phyloP scores from a whole-genome alignment of 2,888 invertebrate species.

The Cenopis cana region DNA sequence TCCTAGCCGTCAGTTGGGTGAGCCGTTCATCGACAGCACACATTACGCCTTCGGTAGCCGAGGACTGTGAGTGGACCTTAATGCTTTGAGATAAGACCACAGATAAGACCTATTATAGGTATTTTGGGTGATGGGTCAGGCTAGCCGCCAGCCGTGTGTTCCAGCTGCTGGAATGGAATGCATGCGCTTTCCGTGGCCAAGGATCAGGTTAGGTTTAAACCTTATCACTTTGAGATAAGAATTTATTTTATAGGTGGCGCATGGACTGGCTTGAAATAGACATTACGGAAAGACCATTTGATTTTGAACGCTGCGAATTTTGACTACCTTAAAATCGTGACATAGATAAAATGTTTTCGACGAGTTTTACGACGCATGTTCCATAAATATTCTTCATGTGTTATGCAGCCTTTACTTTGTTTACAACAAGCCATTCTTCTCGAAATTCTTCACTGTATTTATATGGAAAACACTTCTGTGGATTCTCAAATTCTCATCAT shows the following conservation, averaged over 20 bases:
- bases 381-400: not conserved
- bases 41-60: slow-evolving; percentile 68
- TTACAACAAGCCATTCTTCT: not conserved
- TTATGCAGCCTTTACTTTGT: not conserved
- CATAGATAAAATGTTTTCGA: too few relatives aligned
- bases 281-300: not conserved
- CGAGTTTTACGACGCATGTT: too few relatives aligned
- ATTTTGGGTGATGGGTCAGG: too few relatives aligned
- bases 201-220: slow-evolving; percentile 69
- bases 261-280: not conserved
- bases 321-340: too few relatives aligned
- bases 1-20: slow-evolving; percentile 89
- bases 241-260: too few relatives aligned
- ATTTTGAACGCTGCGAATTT: not conserved
- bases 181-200: slow-evolving; percentile 71
- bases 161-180: too few relatives aligned
- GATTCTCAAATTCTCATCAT: too few relatives aligned
- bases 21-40: slow-evolving; percentile 83
- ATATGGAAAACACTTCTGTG: too few relatives aligned
- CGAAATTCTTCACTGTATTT: too few relatives aligned
- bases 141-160: too few relatives aligned
- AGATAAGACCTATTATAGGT: too few relatives aligned
- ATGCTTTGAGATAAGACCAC: not conserved
- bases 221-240: not conserved
- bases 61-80: slow-evolving; percentile 68